Base-by-base conservation (phyloP, 2,797 vertebrate genomes). In the Corythornis leucogaster region DNA sequence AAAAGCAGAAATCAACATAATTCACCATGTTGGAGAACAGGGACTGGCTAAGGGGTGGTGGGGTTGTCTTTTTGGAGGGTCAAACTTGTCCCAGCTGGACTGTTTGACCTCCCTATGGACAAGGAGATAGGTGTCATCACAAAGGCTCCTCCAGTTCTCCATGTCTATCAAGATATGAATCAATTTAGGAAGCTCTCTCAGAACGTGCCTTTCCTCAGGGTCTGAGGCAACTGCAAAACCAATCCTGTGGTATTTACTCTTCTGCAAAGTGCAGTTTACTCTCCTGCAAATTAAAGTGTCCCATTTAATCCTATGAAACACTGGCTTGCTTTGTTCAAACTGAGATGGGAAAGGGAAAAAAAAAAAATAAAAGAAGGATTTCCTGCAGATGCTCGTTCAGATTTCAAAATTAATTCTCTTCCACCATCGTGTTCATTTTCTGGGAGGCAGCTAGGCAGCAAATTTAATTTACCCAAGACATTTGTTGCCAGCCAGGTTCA, bases 361-460 rank as follows among this genome's bases (percentile, higher is more conserved):
- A 46, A 19, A 26, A 21, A 24, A 54, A 50, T 31, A 30, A 59
- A 24, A 62, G 30, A 31, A 33, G 12, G 9, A 70, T 67, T 94
- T 82, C 68, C 57, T 70, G 20, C 15, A 48, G 57, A 38, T 80
- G 54, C 31, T 61, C 8, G 0, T 67, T 89, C n/a, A 28, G 20
- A 61, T 89, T 92, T 87, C 30, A 67, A 57, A 82, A 68, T 77
- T n/a, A 83, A 70, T 92, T 85, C 62, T 26, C 21, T 85, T 50
- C 62, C 28, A 30, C 54, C 0, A 0, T 48, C 50, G 33, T 20
- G 21, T 38, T 93, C 6, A 53, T 80, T 82, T 82, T 25, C 53
- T 50, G 66, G 42, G 71, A 74, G 77, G 50, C 31, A 77, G 17
- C 43, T 25, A 15, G 35, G 48, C 61, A 74, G 76, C 45, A 80